Evolutionary conservation across 2,113 vertebrate species (phyloP), one percentile per base, ranked within the genome.

Genomic region (Polyodon spathula): DNA sequence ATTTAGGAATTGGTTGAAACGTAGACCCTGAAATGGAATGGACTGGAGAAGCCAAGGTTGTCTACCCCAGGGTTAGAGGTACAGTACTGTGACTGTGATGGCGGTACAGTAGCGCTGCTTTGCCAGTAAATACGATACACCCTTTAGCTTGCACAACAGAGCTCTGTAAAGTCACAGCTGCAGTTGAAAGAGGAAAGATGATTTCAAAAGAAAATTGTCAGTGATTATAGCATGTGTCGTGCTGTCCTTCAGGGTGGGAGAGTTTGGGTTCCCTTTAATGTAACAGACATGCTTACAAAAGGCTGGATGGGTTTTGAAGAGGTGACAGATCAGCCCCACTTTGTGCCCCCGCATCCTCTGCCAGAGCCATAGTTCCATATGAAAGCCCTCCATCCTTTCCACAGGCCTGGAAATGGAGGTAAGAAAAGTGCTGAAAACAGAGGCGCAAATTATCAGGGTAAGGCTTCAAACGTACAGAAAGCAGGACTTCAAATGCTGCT

Each of bases 401-500:
- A 78, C 73, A 85, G 80, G 83, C 79, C 74, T 67, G 76, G 79
- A 92, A 95, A 93, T 89, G 84, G 85, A 89, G 79, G 70, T 67
- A 44, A 58, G 54, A 53, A 54, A 84, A 84, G 76, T 70, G 75
- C 87, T 86, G 75, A 81, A 84, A 87, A 86, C 73, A 80, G 88
- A 77, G 81, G 84, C 76, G 81, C 76, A 87, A 89, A 93, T 94
- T 92, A 92, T 86, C 89, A 85, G 84, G 88, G 78, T 80, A 84
- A 76, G 76, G 87, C 89, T 89, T 92, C 88, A 92, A 92, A 93
- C 88, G 86, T 73, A 78, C 81, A 75, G 76, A 80, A 74, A 71
- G 78, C 72, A 74, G 68, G 69, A 93, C 93, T 93, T 97, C 91
- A 97, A 97, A 97, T 87, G 84, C 79, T 57, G 66, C 70, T 73